Evolutionary conservation across 2,888 invertebrate species (phyloP).

Genomic region (Lutraria lutraria): DNA sequence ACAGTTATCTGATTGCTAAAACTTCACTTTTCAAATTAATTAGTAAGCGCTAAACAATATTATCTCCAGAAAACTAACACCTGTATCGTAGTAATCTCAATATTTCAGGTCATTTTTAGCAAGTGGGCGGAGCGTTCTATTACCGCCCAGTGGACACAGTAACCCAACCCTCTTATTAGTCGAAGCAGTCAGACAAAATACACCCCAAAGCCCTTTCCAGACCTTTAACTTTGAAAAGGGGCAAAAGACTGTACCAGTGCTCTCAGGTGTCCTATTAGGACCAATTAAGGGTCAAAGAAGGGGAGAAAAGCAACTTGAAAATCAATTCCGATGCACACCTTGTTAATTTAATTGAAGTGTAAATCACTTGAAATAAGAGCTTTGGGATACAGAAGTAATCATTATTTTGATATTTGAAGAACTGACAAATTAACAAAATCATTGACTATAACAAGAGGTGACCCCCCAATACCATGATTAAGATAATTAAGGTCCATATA

Average conservation of each 20-base stretch:
- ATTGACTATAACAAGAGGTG: conserved; percentile 30
- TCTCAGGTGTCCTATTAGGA: conserved; percentile 69
- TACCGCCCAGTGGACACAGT: conserved; percentile 57
- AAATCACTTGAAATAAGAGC: conserved; percentile 46
- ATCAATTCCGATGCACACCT: conserved; percentile 64
- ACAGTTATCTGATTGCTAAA: conserved; percentile 11
- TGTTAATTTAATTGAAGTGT: conserved; percentile 39
- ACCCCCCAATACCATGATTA: conserved; percentile 14
- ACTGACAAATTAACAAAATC: conserved; percentile 45
- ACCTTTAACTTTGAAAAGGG: conserved; percentile 50
- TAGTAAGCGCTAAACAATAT: conserved; percentile 47
- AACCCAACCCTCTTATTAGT: conserved; percentile 67
- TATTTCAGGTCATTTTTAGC: conserved; percentile 26
- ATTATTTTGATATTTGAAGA: conserved; percentile 51
- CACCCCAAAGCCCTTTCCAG: conserved; percentile 63
- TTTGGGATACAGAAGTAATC: conserved; percentile 30
- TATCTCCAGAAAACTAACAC: conserved; percentile 39
- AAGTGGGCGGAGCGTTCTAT: conserved; percentile 44
- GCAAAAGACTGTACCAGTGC: conserved; percentile 49
- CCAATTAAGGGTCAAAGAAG: conserved; percentile 65
- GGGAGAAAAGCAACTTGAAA: conserved; percentile 56
- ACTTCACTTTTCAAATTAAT: conserved; percentile 49
- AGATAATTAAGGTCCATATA: conserved; percentile 20
- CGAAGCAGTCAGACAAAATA: conserved; percentile 44
- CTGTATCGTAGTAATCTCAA: conserved; percentile 18